phyloP scores from a whole-genome alignment of 2,888 invertebrate species.

The Epinotia bilunana region DNA sequence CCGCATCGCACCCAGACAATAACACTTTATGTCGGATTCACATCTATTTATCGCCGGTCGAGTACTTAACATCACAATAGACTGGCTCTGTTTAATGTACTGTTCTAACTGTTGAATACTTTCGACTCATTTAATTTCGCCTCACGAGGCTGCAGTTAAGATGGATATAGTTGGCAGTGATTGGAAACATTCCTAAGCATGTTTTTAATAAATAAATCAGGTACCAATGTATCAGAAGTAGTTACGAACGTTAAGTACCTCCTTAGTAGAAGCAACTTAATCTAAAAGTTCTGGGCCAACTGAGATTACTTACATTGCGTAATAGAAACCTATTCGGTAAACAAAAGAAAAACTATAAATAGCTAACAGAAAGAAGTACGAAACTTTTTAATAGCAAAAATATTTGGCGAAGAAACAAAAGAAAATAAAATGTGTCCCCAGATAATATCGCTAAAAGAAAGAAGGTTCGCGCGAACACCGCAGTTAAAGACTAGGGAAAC shows the following conservation, averaged over 20 bases:
- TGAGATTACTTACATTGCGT: background rate
- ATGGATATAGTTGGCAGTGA: slow-evolving; percentile 10
- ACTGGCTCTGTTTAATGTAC: slow-evolving; percentile 56
- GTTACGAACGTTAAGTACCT: background rate
- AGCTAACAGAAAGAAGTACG: background rate
- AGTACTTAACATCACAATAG: slow-evolving; percentile 54
- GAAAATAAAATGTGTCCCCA: slow-evolving; percentile 28
- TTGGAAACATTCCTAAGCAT: background rate
- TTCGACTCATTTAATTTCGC: slow-evolving; percentile 52
- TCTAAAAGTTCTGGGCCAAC: slow-evolving; percentile 4
- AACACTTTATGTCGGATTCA: slow-evolving; percentile 64
- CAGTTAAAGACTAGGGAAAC: slow-evolving; percentile 51
- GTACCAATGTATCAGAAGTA: background rate
- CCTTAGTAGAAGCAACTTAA: background rate
- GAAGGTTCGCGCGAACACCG: slow-evolving; percentile 36
- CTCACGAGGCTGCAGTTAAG: slow-evolving; percentile 46
- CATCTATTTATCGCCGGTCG: slow-evolving; percentile 61
- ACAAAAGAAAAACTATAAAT: slow-evolving; percentile 10
- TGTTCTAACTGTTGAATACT: slow-evolving; percentile 52
- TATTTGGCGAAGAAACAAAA: slow-evolving; percentile 32
- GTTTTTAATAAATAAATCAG: background rate
- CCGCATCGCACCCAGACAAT: slow-evolving; percentile 54
- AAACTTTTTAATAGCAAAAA: slow-evolving; percentile 24
- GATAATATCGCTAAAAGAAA: slow-evolving; percentile 36
- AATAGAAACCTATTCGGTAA: slow-evolving; percentile 9